Evolutionary conservation across 2,888 invertebrate species (phyloP).

Genomic region (Drosophila tanythrix): DNA sequence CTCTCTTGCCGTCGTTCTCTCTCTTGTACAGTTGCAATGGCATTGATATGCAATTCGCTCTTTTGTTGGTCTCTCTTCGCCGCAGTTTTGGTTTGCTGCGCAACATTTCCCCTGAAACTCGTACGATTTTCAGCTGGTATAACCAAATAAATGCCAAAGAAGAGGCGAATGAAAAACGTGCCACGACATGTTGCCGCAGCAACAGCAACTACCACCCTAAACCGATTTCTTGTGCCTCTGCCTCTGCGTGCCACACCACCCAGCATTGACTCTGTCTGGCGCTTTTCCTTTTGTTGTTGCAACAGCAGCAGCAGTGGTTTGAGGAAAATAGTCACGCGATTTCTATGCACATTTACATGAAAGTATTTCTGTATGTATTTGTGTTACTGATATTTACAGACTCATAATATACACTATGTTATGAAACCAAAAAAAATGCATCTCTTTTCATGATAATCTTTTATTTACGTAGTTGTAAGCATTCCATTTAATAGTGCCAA

Average conservation of each 20-base stretch:
- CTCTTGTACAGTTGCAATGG: constrained; percentile 61
- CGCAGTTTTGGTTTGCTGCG: constrained; percentile 45
- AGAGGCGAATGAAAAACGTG: constrained; percentile 64
- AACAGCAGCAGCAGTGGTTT: constrained; percentile 11
- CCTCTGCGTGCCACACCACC: background rate
- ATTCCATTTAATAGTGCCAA: background rate
- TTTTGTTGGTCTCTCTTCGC: constrained; percentile 42
- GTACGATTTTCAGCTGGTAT: constrained; percentile 82
- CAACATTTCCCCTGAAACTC: constrained; percentile 82
- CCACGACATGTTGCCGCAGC: constrained; percentile 48
- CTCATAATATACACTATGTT: background rate
- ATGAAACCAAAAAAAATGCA: background rate
- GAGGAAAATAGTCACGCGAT: constrained; percentile 69
- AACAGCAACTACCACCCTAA: constrained; percentile 27
- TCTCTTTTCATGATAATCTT: background rate
- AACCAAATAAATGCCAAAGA: constrained; percentile 65
- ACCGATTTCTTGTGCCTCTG: constrained; percentile 21
- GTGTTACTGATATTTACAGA: background rate
- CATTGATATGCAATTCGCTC: constrained; percentile 12
- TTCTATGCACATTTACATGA: constrained; percentile 26
- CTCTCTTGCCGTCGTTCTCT: constrained; percentile 19
- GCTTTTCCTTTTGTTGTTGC: constrained; percentile 38
- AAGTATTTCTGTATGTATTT: constrained; percentile 7
- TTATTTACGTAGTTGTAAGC: background rate
- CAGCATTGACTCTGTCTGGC: constrained; percentile 33